Evolutionary conservation across 2,113 vertebrate species (phyloP).

Genomic region (Brachirus orientalis): DNA sequence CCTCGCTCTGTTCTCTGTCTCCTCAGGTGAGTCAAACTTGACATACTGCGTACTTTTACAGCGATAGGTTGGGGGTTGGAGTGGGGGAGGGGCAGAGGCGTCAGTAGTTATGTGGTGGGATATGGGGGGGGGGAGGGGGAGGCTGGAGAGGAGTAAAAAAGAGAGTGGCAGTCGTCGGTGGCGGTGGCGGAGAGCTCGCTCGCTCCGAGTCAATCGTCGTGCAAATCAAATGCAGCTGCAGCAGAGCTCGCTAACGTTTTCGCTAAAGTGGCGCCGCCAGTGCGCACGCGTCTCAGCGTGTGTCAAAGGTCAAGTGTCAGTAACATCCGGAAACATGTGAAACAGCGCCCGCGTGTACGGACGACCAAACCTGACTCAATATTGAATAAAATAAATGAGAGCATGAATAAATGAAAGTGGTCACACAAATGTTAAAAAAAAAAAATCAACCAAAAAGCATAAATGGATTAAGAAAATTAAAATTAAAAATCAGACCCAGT

Average conservation of each 20-base stretch:
- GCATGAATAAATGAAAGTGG: conserved; percentile 50
- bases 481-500: conserved; percentile 5
- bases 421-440: conserved; percentile 43
- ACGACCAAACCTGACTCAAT: conserved; percentile 48
- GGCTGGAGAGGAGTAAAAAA: conserved; percentile 56
- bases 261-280: no score
- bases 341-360: conserved; percentile 45
- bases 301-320: no score
- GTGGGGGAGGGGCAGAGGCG: conserved; percentile 55
- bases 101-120: conserved; percentile 67
- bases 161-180: conserved; percentile 69
- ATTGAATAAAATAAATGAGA: conserved; percentile 28
- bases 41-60: conserved; percentile 80
- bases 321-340: conserved; percentile 21
- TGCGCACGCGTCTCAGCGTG: no score
- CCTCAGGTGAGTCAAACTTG: conserved; percentile 77
- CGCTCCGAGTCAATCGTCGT: conserved; percentile 27
- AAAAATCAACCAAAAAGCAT: no score
- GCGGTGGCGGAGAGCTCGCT: conserved; percentile 46
- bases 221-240: not conserved
- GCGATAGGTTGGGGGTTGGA: conserved; percentile 56
- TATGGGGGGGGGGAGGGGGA: conserved; percentile 10
- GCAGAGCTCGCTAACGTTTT: not conserved
- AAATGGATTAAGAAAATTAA: conserved; percentile 30
- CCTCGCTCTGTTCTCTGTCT: conserved; percentile 76